Conservation (phyloP, 2,888 invertebrate genomes). For the Eristalis intricaria region DNA sequence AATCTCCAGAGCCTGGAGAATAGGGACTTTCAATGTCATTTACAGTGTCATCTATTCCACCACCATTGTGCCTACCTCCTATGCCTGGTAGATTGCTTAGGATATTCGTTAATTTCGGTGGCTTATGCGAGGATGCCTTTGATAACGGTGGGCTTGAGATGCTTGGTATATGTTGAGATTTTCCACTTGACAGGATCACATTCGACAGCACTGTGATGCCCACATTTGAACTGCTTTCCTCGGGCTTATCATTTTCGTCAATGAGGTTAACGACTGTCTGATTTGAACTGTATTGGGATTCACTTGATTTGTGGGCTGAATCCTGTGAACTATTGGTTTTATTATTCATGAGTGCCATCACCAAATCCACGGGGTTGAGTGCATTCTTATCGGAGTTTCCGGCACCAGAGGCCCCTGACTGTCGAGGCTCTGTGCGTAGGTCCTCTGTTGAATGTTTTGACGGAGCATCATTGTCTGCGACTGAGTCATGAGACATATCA, state of each 20-base stretch:
- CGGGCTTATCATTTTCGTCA: conserved; percentile 74
- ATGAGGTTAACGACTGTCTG: conserved; percentile 69
- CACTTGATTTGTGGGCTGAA: conserved; percentile 75
- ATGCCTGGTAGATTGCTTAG: conserved; percentile 75
- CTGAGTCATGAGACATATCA: conserved; percentile 52
- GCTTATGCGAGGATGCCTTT: conserved; percentile 73
- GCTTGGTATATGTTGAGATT: conserved; percentile 78
- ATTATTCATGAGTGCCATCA: conserved; percentile 83
- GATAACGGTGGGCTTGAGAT: conserved; percentile 79
- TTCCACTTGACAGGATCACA: conserved; percentile 76
- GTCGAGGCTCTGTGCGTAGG: conserved; percentile 57
- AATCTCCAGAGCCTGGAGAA: conserved; percentile 94
- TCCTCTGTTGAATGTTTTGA: conserved; percentile 69
- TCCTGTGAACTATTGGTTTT: conserved; percentile 77
- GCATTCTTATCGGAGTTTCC: conserved; percentile 66
- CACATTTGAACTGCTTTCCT: conserved; percentile 73
- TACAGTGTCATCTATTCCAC: conserved; percentile 82
- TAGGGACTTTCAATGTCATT: conserved; percentile 92
- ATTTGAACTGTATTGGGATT: conserved; percentile 76
- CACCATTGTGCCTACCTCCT: conserved; percentile 76
- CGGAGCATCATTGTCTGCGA: conserved; percentile 45
- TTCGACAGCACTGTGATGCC: conserved; percentile 79
- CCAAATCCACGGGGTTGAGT: conserved; percentile 84
- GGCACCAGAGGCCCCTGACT: conserved; percentile 35
- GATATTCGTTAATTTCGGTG: conserved; percentile 66